These are phyloP conservation scores for Ctena decussata DNA, from an alignment of 2,888 invertebrate species.

Conservation along the genomic window DNA sequence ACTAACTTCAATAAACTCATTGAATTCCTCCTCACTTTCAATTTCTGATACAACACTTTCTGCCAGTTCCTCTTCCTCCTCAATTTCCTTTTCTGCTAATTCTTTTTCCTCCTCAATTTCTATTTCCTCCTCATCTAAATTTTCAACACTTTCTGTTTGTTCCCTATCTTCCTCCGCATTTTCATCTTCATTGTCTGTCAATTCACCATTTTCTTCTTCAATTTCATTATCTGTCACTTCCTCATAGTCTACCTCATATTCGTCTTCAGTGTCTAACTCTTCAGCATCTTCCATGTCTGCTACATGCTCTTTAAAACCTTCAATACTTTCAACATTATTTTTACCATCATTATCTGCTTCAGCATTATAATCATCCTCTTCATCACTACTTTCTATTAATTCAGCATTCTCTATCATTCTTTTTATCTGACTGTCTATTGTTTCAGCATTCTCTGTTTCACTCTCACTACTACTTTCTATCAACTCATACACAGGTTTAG, in stretches of 20 bases:
- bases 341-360: too few relatives aligned
- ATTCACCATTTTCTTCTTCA: not conserved
- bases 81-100: too few relatives aligned
- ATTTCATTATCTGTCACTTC: not conserved
- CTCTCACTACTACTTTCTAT: not conserved
- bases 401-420: too few relatives aligned
- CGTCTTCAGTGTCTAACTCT: not conserved
- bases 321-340: too few relatives aligned
- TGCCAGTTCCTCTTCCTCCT: too few relatives aligned
- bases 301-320: too few relatives aligned
- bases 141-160: not conserved
- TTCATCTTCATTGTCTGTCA: not conserved
- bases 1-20: not conserved
- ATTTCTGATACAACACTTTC: too few relatives aligned
- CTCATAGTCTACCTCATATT: too few relatives aligned
- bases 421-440: not conserved
- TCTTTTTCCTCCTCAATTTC: too few relatives aligned
- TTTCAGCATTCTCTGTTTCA: not conserved
- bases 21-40: not conserved
- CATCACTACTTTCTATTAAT: too few relatives aligned
- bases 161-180: too few relatives aligned
- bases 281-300: not conserved
- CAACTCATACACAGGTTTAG: not conserved
- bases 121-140: not conserved
- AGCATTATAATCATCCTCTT: too few relatives aligned